Evolutionary conservation across 2,888 invertebrate species (phyloP).

Genomic region (Eupithecia insigniata): DNA sequence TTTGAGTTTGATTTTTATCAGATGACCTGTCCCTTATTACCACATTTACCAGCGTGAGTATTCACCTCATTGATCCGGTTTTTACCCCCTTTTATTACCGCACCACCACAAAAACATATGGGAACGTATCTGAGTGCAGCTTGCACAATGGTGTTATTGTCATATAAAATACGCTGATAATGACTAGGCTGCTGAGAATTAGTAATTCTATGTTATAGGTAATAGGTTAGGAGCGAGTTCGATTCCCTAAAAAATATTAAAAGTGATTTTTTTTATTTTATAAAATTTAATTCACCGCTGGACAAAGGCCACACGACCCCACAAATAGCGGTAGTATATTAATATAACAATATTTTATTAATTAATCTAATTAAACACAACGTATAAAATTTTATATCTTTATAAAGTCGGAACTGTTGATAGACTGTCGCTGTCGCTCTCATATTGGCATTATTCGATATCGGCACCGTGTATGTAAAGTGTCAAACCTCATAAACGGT

Average conservation of each 20-base stretch:
- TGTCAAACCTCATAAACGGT: too few relatives aligned
- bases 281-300: too few relatives aligned
- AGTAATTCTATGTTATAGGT: neutral
- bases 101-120: constrained; percentile 58
- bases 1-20: too few relatives aligned
- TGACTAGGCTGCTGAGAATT: constrained; percentile 19
- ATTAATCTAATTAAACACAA: too few relatives aligned
- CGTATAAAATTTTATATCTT: too few relatives aligned
- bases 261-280: neutral
- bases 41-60: constrained; percentile 48
- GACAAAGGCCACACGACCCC: too few relatives aligned
- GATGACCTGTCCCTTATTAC: constrained; percentile 47
- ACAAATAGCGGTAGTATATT: too few relatives aligned
- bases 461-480: too few relatives aligned
- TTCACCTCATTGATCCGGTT: constrained; percentile 57
- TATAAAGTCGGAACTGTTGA: too few relatives aligned
- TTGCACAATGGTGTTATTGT: constrained; percentile 73
- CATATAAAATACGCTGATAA: constrained; percentile 51
- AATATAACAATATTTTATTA: too few relatives aligned
- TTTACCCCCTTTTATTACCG: constrained; percentile 55
- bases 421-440: too few relatives aligned
- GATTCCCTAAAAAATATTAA: neutral
- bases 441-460: too few relatives aligned
- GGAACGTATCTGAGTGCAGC: constrained; percentile 58
- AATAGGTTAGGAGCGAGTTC: neutral